Evolutionary conservation across 2,113 vertebrate species (phyloP).

Genomic region (Epinephelus moara): DNA sequence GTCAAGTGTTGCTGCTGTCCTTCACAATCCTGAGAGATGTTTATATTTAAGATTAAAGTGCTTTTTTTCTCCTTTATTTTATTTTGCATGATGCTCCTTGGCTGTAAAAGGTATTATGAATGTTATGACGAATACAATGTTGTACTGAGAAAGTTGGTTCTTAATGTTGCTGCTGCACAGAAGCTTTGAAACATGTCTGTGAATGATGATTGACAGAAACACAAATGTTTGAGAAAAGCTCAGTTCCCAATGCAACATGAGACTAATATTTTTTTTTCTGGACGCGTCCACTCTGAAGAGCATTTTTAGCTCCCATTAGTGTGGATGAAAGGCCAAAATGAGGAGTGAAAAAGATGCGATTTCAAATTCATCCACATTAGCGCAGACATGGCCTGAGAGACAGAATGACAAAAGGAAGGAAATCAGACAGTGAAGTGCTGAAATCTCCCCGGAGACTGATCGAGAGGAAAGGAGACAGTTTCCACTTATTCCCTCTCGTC

Average conservation of each 20-base stretch:
- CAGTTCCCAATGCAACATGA: not conserved
- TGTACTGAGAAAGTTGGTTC: not conserved
- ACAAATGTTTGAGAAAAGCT: not conserved
- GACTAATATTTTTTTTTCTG: not conserved
- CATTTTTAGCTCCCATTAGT: conserved; percentile 20
- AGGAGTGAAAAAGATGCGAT: conserved; percentile 10
- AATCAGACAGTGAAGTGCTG: conserved; percentile 51
- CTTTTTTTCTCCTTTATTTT: not conserved
- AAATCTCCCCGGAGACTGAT: conserved; percentile 51
- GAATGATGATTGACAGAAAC: not conserved
- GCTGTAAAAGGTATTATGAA: not conserved
- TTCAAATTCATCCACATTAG: conserved; percentile 37
- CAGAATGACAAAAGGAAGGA: conserved; percentile 24
- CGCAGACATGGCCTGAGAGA: conserved; percentile 15
- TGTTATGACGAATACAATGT: too few species aligned
- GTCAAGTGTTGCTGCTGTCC: not conserved
- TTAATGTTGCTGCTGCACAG: not conserved
- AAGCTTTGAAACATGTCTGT: not conserved
- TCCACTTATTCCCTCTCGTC: conserved; percentile 37
- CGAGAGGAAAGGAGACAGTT: conserved; percentile 43
- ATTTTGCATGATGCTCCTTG: not conserved
- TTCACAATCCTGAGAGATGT: not conserved
- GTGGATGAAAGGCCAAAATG: not conserved
- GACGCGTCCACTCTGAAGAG: not conserved
- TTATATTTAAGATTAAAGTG: not conserved